Conservation (phyloP, 2,888 invertebrate genomes). For the Aplocera efformata region DNA sequence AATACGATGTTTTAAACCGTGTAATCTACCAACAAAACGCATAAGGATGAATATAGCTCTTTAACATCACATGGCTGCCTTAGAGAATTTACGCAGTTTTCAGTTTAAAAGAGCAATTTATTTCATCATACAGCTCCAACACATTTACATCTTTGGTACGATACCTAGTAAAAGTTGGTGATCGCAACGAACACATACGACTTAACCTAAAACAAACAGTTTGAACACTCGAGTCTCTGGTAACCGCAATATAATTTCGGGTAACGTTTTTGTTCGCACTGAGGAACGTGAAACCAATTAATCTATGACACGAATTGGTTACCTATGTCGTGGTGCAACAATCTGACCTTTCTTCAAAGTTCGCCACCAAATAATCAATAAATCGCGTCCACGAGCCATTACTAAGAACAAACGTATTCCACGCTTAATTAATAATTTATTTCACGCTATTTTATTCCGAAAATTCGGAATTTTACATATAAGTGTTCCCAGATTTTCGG, state of each 20-base stretch:
- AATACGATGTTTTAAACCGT: background rate
- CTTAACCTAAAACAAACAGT: slow-evolving; percentile 23
- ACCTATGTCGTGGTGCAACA: slow-evolving; percentile 30
- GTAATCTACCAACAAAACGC: background rate
- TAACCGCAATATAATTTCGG: slow-evolving; percentile 35
- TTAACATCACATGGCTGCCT: background rate
- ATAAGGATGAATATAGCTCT: background rate
- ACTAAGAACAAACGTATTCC: no score
- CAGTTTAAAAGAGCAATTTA: slow-evolving; percentile 33
- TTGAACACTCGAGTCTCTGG: slow-evolving; percentile 39
- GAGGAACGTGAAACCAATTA: slow-evolving; percentile 24
- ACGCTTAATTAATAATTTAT: no score
- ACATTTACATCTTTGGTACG: slow-evolving; percentile 78
- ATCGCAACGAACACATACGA: slow-evolving; percentile 51
- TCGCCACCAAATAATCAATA: background rate
- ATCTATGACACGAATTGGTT: slow-evolving; percentile 33
- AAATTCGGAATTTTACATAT: no score
- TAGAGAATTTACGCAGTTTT: no score
- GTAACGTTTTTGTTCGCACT: slow-evolving; percentile 24
- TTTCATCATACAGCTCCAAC: slow-evolving; percentile 54
- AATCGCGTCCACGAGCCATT: background rate
- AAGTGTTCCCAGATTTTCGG: no score
- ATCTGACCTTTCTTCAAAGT: slow-evolving; percentile 1
- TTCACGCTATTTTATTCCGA: no score
- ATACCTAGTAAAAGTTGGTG: slow-evolving; percentile 72